These are phyloP conservation scores for Hyles euphorbiae DNA, from an alignment of 1,140 invertebrate genomes.

Conservation along the genomic window DNA sequence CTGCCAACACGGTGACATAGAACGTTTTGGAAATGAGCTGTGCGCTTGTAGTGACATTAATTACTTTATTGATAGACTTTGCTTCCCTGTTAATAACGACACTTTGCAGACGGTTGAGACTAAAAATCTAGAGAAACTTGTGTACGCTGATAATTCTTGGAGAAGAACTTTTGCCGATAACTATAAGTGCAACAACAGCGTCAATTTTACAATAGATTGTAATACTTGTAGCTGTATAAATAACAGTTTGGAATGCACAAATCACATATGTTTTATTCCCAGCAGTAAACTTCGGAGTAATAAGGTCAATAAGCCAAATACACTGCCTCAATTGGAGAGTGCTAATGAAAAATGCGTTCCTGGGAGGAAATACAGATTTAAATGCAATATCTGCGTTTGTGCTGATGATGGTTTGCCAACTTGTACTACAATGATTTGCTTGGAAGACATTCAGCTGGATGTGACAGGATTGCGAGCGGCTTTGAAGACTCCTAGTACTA, in stretches of 20 bases:
- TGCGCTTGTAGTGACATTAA: conserved; percentile 40
- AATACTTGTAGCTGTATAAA: conserved; percentile 53
- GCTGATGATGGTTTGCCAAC: conserved; percentile 31
- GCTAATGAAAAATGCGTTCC: conserved; percentile 34
- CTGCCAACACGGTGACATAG: conserved; percentile 33
- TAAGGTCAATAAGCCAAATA: conserved; percentile 1
- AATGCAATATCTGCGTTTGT: conserved; percentile 60
- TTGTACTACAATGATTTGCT: conserved; percentile 52
- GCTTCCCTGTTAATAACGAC: conserved; percentile 24
- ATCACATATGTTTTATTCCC: conserved; percentile 23
- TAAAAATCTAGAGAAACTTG: conserved; percentile 14
- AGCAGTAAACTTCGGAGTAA: background rate
- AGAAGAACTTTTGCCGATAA: conserved; percentile 1
- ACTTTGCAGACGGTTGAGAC: conserved; percentile 21
- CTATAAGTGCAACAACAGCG: conserved; percentile 11
- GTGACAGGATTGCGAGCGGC: conserved; percentile 12
- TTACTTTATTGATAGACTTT: conserved; percentile 37
- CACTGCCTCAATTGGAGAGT: conserved; percentile 21
- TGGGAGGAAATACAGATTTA: conserved; percentile 45
- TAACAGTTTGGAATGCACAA: conserved; percentile 48
- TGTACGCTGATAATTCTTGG: conserved; percentile 18
- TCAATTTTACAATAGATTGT: conserved; percentile 55
- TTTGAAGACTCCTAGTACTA: background rate
- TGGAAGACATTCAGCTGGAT: conserved; percentile 27
- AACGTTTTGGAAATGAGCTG: conserved; percentile 28